Base-by-base conservation (phyloP, 2,888 invertebrate species). In the Phortica okadai region DNA sequence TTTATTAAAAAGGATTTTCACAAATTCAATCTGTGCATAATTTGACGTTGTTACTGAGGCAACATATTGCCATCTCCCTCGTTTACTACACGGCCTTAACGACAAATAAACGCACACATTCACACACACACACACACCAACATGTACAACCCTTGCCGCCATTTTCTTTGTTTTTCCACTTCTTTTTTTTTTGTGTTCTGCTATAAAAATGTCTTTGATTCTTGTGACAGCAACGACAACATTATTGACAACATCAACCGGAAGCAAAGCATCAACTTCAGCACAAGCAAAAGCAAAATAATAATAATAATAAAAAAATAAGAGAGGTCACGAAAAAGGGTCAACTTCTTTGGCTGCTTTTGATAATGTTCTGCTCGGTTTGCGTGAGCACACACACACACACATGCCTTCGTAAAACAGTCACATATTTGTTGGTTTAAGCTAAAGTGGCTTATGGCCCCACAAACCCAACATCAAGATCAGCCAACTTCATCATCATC, bases 1-100 rank as follows among this genome's bases (percentile, higher is more conserved):
- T 85, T 83, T 87, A 84, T 85, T 81, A 77, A 86, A 84, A 82
- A 78, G 82, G 78, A 83, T 82, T 84, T 80, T 74, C 80, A 83
- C 79, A 83, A 84, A 84, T 85, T 85, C 84, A 85, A 85, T 85
- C 83, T 83, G 83, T 78, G 78, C 82, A 81, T 80, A 79, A 80
- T 81, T 83, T 83, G 74, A 44, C 77, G 74, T 70, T 75, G 69
- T 77, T 70, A 50, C 75, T 75, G 73, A 74, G 72, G 16, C 10
- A 56, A 25, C 62, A 62, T 25, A 25, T 25, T 16, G 7, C 62
- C 16, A n/a, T 56, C 56, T 16, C 16, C 1, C 11, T 56, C 10
- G n/a, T 56, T 56, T 33, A 10, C 10, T 16, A 56, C 16, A 5
- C 56, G 56, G 33, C 33, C 33, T 33, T 33, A 33, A 33, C 33